Evolutionary conservation across 2,113 vertebrate genomes (phyloP).

Genomic region (Cryptotis parvus): DNA sequence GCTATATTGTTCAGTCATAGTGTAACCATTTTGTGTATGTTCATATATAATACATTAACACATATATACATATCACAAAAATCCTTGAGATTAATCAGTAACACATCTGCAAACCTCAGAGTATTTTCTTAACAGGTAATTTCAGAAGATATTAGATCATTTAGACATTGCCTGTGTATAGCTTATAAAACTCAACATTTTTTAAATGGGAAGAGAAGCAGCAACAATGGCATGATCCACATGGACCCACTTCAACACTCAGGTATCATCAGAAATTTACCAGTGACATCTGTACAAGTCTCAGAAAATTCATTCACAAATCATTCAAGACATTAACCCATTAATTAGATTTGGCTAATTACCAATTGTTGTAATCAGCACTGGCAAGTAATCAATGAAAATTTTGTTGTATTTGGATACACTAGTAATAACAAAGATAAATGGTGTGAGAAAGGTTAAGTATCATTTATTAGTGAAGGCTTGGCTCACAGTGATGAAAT

Average conservation of each 20-base stretch:
- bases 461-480: background rate
- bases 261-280: background rate
- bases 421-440: background rate
- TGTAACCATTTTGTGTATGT: too few species aligned
- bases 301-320: background rate
- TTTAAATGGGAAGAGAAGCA: background rate
- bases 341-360: conserved; percentile 4
- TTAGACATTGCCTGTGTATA: too few species aligned
- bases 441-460: background rate
- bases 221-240: background rate
- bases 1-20: too few species aligned
- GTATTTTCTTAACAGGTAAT: too few species aligned
- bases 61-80: too few species aligned
- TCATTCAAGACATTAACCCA: background rate
- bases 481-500: background rate
- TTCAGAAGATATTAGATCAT: too few species aligned
- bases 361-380: background rate
- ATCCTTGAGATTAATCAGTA: too few species aligned
- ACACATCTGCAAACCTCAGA: too few species aligned
- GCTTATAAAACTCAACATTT: too few species aligned
- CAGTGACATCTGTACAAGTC: background rate
- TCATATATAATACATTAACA: too few species aligned
- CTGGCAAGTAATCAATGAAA: background rate
- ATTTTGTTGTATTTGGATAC: background rate
- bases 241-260: background rate